A percentile compares a stretch with the other conserved stretches of the same genome.
phyloP scores from a whole-genome alignment of 2,888 invertebrate species.

The Machimus atricapillus region DNA sequence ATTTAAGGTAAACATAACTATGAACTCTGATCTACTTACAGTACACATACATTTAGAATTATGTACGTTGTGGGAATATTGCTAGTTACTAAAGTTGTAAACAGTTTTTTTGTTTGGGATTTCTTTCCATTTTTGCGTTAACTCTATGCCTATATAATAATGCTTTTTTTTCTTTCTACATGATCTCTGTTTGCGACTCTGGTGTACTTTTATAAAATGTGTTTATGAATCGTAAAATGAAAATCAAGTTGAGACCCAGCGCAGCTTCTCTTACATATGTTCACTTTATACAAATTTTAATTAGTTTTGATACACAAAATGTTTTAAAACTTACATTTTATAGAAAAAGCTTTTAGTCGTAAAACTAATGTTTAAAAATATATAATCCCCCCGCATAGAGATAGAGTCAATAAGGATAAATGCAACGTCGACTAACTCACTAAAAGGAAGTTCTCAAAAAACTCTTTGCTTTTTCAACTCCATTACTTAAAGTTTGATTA shows the following conservation, averaged over 20 bases:
- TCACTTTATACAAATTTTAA: not conserved
- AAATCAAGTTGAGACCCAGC: not conserved
- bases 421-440: not conserved
- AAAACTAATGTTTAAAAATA: not conserved
- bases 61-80: slow-evolving; percentile 22
- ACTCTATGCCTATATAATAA: not conserved
- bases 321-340: slow-evolving; percentile 27
- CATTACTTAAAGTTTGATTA: not conserved
- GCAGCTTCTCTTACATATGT: not conserved
- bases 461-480: not conserved
- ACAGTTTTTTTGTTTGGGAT: not conserved
- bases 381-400: not conserved
- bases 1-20: slow-evolving; percentile 7
- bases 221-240: not conserved
- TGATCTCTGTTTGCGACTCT: not conserved
- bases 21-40: slow-evolving; percentile 21
- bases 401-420: not conserved
- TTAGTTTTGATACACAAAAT: slow-evolving; percentile 11
- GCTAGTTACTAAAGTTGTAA: slow-evolving; percentile 13
- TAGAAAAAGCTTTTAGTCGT: slow-evolving; percentile 3
- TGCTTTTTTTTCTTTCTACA: not conserved
- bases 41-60: slow-evolving; percentile 18
- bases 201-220: not conserved
- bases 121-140: not conserved
- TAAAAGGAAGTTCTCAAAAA: not conserved